These are phyloP conservation scores for Oreochromis grahami DNA, from an alignment of 2,797 vertebrate species.

Conservation along the genomic window DNA sequence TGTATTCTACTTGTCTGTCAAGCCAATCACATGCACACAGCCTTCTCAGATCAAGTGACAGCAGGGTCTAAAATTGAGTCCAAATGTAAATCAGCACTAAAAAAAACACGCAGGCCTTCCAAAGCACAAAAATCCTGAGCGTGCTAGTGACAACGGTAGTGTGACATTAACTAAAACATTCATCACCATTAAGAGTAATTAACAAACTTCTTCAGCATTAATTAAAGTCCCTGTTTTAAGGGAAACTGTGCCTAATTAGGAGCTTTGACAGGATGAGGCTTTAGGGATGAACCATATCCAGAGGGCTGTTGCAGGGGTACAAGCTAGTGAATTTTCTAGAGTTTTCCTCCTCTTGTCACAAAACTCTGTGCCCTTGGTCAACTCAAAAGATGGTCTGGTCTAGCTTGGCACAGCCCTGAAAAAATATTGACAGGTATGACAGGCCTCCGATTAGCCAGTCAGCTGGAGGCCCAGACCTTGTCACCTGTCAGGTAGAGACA, in stretches of 20 bases:
- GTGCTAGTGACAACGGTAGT: slow-evolving; percentile 46
- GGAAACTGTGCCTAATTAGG: slow-evolving; percentile 71
- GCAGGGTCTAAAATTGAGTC: background rate
- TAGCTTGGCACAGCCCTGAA: slow-evolving; percentile 49
- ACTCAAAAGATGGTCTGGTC: slow-evolving; percentile 18
- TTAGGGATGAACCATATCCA: slow-evolving; percentile 77
- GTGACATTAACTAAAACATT: slow-evolving; percentile 67
- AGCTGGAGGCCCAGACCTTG: slow-evolving; percentile 89
- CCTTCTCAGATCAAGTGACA: background rate
- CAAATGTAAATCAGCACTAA: background rate
- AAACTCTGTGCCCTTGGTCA: slow-evolving; percentile 58
- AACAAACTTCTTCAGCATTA: slow-evolving; percentile 72
- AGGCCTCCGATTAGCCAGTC: slow-evolving; percentile 97
- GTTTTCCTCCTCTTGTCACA: background rate
- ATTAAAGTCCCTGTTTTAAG: slow-evolving; percentile 73
- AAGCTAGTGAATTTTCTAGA: slow-evolving; percentile 57
- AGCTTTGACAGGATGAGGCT: slow-evolving; percentile 71
- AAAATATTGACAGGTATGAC: slow-evolving; percentile 97
- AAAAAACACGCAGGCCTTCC: background rate
- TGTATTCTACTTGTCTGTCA: slow-evolving; percentile 21
- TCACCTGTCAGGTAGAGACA: slow-evolving; percentile 95
- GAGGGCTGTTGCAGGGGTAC: slow-evolving; percentile 46
- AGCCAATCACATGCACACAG: background rate
- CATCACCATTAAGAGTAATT: slow-evolving; percentile 77
- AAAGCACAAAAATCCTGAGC: background rate